phyloP scores from a whole-genome alignment of 2,888 invertebrate species.

The Anticlea derivata region DNA sequence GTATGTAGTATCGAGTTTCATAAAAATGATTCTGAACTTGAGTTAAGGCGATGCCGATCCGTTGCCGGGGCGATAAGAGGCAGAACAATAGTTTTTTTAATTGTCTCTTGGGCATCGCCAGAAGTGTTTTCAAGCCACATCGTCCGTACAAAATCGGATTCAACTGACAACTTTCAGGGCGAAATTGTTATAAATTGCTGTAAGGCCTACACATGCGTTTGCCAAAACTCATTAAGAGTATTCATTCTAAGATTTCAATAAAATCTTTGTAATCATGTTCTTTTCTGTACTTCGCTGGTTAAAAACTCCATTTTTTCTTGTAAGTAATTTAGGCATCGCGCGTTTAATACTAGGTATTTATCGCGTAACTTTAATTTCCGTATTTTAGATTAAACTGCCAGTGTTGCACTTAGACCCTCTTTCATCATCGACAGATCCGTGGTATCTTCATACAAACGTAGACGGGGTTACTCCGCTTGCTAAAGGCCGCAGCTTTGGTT shows the following conservation, averaged over 20 bases:
- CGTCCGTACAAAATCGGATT: not conserved
- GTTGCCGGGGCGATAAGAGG: no score
- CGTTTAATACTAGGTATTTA: constrained; percentile 19
- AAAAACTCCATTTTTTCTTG: constrained; percentile 1
- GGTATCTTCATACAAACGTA: not conserved
- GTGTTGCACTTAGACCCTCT: constrained; percentile 40
- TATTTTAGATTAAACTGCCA: constrained; percentile 48
- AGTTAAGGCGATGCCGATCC: no score
- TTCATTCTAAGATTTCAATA: constrained; percentile 10
- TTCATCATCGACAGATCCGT: constrained; percentile 2
- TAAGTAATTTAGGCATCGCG: constrained; percentile 20
- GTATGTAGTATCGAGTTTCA: no score
- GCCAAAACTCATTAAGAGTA: constrained; percentile 22
- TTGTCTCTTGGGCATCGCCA: no score
- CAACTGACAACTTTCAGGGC: not conserved
- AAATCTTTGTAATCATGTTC: constrained; percentile 9
- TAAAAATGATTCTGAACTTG: no score
- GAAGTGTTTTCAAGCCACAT: no score
- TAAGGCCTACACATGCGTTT: constrained; percentile 29
- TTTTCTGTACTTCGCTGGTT: not conserved
- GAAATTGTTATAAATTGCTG: constrained; percentile 2
- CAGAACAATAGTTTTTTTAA: no score
- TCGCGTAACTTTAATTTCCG: constrained; percentile 20
- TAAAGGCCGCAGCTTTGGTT: not conserved
- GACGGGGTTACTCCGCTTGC: no score